A percentile compares a stretch with the other conserved stretches of the same genome.
phyloP scores from a whole-genome alignment of 2,113 vertebrate genomes.

The Sitta europaea region DNA sequence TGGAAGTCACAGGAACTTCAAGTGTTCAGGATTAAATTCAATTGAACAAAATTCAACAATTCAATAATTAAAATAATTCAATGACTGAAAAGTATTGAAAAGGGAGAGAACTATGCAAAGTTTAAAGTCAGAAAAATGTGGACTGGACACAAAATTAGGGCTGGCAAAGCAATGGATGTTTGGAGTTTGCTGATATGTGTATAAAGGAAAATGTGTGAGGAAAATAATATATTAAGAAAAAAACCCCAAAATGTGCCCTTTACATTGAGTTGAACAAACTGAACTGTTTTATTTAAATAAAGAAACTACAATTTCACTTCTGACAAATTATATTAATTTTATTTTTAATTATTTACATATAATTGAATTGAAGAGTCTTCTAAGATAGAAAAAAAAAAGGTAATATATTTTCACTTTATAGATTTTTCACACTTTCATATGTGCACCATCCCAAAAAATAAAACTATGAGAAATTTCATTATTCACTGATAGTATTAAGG shows the following conservation, averaged over 20 bases:
- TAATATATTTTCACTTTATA: neutral
- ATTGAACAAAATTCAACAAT: neutral
- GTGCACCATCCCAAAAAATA: neutral
- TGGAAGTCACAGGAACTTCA: neutral
- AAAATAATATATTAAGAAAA: neutral
- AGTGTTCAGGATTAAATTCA: neutral
- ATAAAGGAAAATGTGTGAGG: neutral
- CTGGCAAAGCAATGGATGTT: neutral
- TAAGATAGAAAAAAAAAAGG: neutral
- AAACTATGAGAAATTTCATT: neutral
- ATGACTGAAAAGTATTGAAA: neutral
- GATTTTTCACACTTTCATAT: neutral
- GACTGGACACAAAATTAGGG: neutral
- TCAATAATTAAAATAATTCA: neutral
- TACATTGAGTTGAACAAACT: fast-evolving
- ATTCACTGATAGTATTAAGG: neutral
- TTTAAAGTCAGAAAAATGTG: neutral
- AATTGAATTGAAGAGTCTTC: neutral
- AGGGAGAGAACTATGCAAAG: neutral
- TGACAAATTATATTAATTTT: neutral
- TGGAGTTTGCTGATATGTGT: neutral
- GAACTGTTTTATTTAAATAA: neutral
- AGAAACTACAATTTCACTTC: neutral
- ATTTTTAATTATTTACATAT: neutral
- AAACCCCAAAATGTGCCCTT: neutral